These are phyloP conservation scores for Synergus gifuensis DNA, from an alignment of 2,888 invertebrate species.

Conservation along the genomic window DNA sequence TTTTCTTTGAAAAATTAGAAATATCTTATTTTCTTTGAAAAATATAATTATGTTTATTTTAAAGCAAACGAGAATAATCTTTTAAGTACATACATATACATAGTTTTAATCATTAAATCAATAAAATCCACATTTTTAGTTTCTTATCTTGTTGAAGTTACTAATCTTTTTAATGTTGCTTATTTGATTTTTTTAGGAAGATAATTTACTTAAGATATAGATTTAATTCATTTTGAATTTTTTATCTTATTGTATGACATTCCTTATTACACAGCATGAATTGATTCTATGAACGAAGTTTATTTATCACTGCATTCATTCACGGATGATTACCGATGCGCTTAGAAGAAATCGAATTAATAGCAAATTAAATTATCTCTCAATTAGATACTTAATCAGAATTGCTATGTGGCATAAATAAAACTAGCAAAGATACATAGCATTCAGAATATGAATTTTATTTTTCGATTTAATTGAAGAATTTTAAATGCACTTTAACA, in stretches of 20 bases:
- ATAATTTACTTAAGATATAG: not conserved
- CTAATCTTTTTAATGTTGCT: not conserved
- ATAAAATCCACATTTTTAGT: not conserved
- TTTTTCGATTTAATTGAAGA: not conserved
- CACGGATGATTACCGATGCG: not conserved
- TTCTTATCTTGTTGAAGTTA: not conserved
- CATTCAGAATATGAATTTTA: not conserved
- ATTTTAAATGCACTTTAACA: not conserved
- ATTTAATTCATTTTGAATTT: not conserved
- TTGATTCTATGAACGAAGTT: not conserved
- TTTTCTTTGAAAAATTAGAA: no score
- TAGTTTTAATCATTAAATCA: not conserved
- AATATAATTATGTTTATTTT: not conserved
- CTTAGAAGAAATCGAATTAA: not conserved
- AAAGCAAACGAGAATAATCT: not conserved
- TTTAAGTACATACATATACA: not conserved
- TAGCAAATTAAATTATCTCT: not conserved
- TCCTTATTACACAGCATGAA: not conserved
- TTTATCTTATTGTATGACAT: not conserved
- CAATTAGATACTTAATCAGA: not conserved
- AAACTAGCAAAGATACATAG: not conserved
- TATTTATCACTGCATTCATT: constrained; percentile 4
- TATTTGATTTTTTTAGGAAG: not conserved
- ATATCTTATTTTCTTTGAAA: no score
- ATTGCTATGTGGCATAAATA: not conserved